phyloP scores from a whole-genome alignment of 2,888 invertebrate genomes.

The Dasypogon diadema region DNA sequence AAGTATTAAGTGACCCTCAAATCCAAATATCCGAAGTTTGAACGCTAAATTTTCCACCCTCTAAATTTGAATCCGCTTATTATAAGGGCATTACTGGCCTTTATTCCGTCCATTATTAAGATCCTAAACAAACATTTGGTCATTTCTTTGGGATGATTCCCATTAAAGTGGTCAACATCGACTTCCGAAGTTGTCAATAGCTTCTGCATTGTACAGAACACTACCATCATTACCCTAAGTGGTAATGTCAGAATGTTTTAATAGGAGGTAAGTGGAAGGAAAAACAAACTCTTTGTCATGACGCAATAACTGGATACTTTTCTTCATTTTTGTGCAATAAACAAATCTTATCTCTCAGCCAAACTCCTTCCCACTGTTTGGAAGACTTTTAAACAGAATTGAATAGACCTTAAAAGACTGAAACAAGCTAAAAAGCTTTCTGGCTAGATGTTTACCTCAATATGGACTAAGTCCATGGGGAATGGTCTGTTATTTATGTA shows the following conservation, averaged over 20 bases:
- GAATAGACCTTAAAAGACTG: background rate
- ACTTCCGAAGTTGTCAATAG: background rate
- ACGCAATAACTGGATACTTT: background rate
- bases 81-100: background rate
- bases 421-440: background rate
- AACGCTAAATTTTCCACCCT: too few species aligned
- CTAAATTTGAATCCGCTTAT: too few species aligned
- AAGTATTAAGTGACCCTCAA: too few species aligned
- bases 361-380: background rate
- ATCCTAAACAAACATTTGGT: background rate
- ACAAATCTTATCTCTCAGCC: background rate
- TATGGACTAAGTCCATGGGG: background rate
- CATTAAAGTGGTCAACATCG: slow-evolving; percentile 4
- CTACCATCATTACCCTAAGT: background rate
- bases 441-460: background rate
- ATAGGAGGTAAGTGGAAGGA: background rate
- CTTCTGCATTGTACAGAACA: background rate
- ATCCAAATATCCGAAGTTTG: too few species aligned
- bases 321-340: background rate
- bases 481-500: background rate
- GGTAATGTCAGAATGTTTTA: too few species aligned
- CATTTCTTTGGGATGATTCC: slow-evolving; percentile 5
- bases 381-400: background rate
- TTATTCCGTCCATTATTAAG: background rate
- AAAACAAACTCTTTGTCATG: background rate